Evolutionary conservation across 2,888 invertebrate species (phyloP), one percentile per base, ranked within the genome.

Genomic region (Acleris emargana): DNA sequence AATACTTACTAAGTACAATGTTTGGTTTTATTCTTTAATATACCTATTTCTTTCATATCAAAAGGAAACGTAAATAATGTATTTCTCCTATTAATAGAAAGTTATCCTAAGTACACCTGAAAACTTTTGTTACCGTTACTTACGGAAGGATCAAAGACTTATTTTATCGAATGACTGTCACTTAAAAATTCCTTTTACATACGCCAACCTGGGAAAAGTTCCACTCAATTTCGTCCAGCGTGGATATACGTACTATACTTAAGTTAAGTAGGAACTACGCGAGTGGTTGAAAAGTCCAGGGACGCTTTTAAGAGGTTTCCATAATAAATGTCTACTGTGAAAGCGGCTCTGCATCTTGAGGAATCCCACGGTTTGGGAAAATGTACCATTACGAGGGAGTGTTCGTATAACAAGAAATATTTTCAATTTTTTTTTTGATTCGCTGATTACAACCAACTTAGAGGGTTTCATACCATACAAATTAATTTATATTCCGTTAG

Each of bases 121-220:
- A 47, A 57, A 57, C 60, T 52, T 66, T 66, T 61, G 66, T 61
- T 61, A 22, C 32, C 55, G 50, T 55, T 60, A 55, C 59, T 60
- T 52, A 67, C 58, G 71, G 64, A 71, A 71, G 78, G 77, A 81
- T 82, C 74, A 81, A 80, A 84, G 80, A 77, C 76, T 77, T 77
- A 76, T 75, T 80, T 76, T 84, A 76, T 74, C 74, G 78, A 84
- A 76, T 81, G 84, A 77, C 80, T 76, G 82, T 83, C 79, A 83
- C 86, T 87, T 86, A 83, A 87, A 83, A 86, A 88, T 87, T 88
- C 85, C 87, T 90, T 90, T 89, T 89, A 86, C 85, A 77, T 80
- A 78, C 80, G 80, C 76, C 84, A 80, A 88, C 87, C 85, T 87
- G 86, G 83, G 82, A 82, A 84, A 89, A 88, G 87, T 89, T 90